phyloP scores from a whole-genome alignment of 2,113 vertebrate genomes.

The Centropus bengalensis region DNA sequence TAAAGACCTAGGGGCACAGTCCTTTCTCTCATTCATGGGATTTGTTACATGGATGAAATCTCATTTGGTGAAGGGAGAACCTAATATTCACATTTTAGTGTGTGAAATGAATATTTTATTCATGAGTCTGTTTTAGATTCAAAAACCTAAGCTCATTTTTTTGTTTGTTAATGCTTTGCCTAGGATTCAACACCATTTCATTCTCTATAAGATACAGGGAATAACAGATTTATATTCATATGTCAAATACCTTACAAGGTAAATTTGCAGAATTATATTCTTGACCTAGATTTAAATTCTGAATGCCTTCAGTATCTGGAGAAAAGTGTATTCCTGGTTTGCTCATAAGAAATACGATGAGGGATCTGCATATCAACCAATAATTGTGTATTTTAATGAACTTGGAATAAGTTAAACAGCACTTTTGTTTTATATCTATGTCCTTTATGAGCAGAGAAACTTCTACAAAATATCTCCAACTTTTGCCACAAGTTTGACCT shows the following conservation, averaged over 20 bases:
- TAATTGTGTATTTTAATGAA: neutral
- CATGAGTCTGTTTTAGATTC: neutral
- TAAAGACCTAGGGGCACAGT: neutral
- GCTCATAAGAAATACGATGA: neutral
- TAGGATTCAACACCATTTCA: neutral
- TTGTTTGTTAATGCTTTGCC: neutral
- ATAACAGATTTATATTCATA: neutral
- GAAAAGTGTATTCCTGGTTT: neutral
- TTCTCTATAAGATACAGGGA: neutral
- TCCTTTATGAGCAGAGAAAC: neutral
- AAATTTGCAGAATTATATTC: neutral
- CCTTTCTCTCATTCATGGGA: neutral
- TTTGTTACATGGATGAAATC: neutral
- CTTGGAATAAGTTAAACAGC: neutral
- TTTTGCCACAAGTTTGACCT: neutral
- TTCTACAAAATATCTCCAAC: neutral
- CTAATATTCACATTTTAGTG: slow-evolving; percentile 1
- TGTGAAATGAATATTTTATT: neutral
- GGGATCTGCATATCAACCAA: neutral
- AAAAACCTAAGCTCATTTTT: neutral
- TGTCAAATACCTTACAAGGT: neutral
- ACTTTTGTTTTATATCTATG: neutral
- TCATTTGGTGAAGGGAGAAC: neutral
- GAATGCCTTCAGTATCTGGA: neutral
- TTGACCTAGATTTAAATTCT: neutral